Base-by-base conservation (phyloP, 2,888 invertebrate genomes). In the Papilio demoleus region DNA sequence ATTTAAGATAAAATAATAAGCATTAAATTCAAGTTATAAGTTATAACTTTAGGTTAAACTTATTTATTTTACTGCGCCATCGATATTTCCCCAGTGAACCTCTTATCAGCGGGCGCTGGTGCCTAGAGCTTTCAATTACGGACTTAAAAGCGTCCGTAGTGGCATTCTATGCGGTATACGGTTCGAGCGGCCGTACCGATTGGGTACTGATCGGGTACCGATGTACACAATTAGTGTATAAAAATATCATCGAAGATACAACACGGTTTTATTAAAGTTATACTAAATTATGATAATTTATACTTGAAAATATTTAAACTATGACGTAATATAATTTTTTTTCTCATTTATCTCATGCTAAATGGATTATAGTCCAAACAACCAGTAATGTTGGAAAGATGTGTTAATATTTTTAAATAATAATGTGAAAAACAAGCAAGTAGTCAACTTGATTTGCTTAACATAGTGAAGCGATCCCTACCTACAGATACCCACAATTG, bases 101-200 rank as follows among this genome's bases (percentile, higher is more conserved):
- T 56, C 56, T n/a, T 56, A 45, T 63, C 45, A 45, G 17, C 42
- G 56, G 22, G 56, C n/a, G 31, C 22, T 40, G 24, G 6, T 31
- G 36, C 34, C 56, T 61, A 38, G 60, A 27, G 53, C 31, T 40
- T 63, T 67, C 67, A 63, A 68, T 68, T 63, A 68, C 53, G 42
- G 53, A 19, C 45, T 63, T 45, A 58, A 56, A 56, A 67, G 56
- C 59, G 56, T 58, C 22, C 42, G 56, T 22, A 62, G 42, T 42
- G 34, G 50, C 38, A 22, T 19, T 56, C 56, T 62, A 67, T 42
- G 61, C 4, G 53, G 22, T 40, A 4, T 53, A 38, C 1, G 38
- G 34, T 36, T 47, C 66, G 59, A 22, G 56, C 50, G 40, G 60
- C 50, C 47, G 42, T 60, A 38, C 50, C 47, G 40, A 61, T 61